These are phyloP conservation scores for Molossus molossus DNA, from an alignment of 2,797 vertebrate species.

Conservation along the genomic window DNA sequence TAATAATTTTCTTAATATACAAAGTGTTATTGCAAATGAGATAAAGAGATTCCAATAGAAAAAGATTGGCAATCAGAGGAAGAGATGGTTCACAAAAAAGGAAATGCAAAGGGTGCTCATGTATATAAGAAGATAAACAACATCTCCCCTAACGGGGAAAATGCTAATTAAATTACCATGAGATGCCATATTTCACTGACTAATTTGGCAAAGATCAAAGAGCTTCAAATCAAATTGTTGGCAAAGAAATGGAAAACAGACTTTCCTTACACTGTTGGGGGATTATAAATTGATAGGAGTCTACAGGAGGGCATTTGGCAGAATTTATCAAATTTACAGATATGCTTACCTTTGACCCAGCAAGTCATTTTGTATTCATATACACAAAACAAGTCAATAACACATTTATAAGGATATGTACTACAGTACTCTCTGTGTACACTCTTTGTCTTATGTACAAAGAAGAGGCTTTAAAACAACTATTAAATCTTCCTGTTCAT, in stretches of 20 bases:
- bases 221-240: conserved; percentile 19
- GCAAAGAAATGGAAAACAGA: conserved; percentile 64
- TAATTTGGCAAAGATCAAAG: conserved; percentile 71
- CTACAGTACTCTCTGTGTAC: neutral
- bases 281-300: conserved; percentile 40
- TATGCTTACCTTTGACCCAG: conserved; percentile 14
- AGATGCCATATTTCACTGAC: conserved; percentile 55
- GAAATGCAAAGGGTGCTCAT: conserved; percentile 28
- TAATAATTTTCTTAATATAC: neutral
- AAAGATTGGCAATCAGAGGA: conserved; percentile 1
- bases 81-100: neutral
- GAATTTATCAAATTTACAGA: conserved; percentile 61
- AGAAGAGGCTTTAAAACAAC: neutral
- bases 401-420: neutral
- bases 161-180: neutral
- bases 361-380: conserved; percentile 2
- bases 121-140: neutral
- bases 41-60: neutral
- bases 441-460: neutral
- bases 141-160: conserved; percentile 12
- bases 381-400: neutral
- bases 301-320: neutral
- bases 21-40: conserved; percentile 6
- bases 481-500: neutral
- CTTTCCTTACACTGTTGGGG: neutral